Evolutionary conservation across 1,140 invertebrate genomes (phyloP).

Genomic region (Limonius californicus): DNA sequence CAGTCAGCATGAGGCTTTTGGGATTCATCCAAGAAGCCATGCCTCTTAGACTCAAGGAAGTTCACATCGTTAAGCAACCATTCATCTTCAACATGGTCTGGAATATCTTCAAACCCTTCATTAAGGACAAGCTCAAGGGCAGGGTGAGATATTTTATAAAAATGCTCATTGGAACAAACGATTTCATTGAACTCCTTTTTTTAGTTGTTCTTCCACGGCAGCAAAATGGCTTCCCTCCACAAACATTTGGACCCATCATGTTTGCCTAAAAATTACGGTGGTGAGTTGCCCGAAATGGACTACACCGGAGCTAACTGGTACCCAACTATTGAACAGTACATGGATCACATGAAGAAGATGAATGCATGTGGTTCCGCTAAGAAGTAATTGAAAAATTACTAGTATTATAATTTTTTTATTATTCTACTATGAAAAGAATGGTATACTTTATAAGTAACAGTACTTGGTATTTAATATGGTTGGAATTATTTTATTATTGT

Average conservation of each 20-base stretch:
- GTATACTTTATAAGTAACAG: too few relatives aligned
- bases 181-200: constrained; percentile 24
- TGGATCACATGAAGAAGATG: too few relatives aligned
- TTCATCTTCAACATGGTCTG: constrained; percentile 82
- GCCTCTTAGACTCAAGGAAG: constrained; percentile 78
- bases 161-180: constrained; percentile 4
- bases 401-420: too few relatives aligned
- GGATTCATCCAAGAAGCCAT: constrained; percentile 80
- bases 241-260: constrained; percentile 59
- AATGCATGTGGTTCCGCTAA: too few relatives aligned
- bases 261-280: constrained; percentile 69
- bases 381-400: too few relatives aligned
- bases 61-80: constrained; percentile 84
- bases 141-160: constrained; percentile 44
- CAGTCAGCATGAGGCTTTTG: constrained; percentile 66
- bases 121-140: constrained; percentile 74
- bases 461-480: too few relatives aligned
- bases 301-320: constrained; percentile 70
- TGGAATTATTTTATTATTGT: too few relatives aligned
- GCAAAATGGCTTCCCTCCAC: constrained; percentile 67
- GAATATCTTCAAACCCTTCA: constrained; percentile 80
- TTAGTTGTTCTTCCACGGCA: constrained; percentile 70
- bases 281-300: constrained; percentile 65
- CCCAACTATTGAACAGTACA: constrained; percentile 56
- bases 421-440: too few relatives aligned